Conservation (phyloP, 2,888 invertebrate species). For the Nesidiocoris tenuis region DNA sequence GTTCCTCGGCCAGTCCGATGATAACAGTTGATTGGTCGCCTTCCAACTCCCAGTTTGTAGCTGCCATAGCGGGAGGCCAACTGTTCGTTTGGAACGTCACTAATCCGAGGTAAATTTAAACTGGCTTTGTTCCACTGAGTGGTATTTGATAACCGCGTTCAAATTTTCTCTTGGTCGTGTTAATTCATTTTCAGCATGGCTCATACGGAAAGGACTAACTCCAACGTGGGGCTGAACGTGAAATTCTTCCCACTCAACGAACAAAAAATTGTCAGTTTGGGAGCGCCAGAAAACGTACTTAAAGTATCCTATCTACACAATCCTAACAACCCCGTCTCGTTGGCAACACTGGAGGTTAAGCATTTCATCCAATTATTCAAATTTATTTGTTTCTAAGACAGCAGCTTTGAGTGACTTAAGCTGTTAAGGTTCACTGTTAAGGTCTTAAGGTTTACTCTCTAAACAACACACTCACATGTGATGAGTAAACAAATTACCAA, state of each 20-base stretch:
- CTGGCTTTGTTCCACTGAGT: background rate
- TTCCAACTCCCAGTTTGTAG: conserved; percentile 62
- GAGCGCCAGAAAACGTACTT: conserved; percentile 65
- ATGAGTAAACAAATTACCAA: background rate
- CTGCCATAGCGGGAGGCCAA: conserved; percentile 54
- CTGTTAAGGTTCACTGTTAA: too few species aligned
- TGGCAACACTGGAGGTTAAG: conserved; percentile 28
- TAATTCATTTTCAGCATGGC: conserved; percentile 59
- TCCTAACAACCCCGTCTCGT: conserved; percentile 8
- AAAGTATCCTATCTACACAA: conserved; percentile 42
- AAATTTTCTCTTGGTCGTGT: background rate
- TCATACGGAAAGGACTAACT: conserved; percentile 61
- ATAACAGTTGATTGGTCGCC: conserved; percentile 71
- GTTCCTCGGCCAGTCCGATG: conserved; percentile 63
- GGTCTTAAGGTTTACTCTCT: background rate
- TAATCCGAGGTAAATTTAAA: conserved; percentile 31
- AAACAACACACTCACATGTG: background rate
- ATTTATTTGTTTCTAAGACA: too few species aligned
- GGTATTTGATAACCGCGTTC: background rate
- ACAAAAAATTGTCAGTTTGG: conserved; percentile 65
- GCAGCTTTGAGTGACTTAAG: too few species aligned
- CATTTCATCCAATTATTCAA: background rate
- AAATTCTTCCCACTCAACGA: conserved; percentile 66
- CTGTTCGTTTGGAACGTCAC: conserved; percentile 37
- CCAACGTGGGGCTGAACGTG: conserved; percentile 64